phyloP scores from a whole-genome alignment of 1,140 invertebrate genomes.

The Anagrus nilaparvatae region DNA sequence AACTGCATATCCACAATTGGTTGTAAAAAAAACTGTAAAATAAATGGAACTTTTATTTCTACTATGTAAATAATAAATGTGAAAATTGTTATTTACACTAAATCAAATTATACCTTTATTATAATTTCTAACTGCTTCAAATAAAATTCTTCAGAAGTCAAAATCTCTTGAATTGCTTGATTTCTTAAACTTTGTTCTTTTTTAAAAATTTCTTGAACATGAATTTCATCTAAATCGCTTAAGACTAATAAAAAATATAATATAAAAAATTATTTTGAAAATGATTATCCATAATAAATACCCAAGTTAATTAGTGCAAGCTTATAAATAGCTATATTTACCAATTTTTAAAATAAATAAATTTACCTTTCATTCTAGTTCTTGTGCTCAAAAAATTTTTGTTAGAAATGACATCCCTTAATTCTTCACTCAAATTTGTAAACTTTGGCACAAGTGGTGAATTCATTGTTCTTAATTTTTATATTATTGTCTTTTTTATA shows the following conservation, averaged over 20 bases:
- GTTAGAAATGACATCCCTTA: slow-evolving; percentile 49
- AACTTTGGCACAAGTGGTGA: slow-evolving; percentile 37
- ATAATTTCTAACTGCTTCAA: slow-evolving; percentile 56
- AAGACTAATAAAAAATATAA: slow-evolving; percentile 34
- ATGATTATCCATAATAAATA: slow-evolving; percentile 4
- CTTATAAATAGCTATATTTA: not conserved
- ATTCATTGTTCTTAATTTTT: slow-evolving; percentile 22
- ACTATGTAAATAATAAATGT: too few species aligned
- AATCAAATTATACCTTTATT: slow-evolving; percentile 43
- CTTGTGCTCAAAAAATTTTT: slow-evolving; percentile 52
- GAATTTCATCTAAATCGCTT: slow-evolving; percentile 40
- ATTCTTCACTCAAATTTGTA: slow-evolving; percentile 46
- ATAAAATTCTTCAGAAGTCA: slow-evolving; percentile 62
- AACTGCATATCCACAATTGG: slow-evolving; percentile 51
- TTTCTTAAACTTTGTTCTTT: slow-evolving; percentile 40
- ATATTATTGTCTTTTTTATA: too few species aligned
- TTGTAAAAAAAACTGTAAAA: slow-evolving; percentile 53
- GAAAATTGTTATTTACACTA: too few species aligned
- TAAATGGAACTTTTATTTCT: too few species aligned
- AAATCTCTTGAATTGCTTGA: slow-evolving; percentile 55
- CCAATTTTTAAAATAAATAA: slow-evolving; percentile 3
- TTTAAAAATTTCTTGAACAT: slow-evolving; percentile 34
- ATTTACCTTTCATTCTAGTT: slow-evolving; percentile 47
- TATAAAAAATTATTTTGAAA: not conserved
- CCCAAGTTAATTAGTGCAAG: slow-evolving; percentile 11